phyloP scores from a whole-genome alignment of 2,797 vertebrate genomes.

The Sebastes diploproa region DNA sequence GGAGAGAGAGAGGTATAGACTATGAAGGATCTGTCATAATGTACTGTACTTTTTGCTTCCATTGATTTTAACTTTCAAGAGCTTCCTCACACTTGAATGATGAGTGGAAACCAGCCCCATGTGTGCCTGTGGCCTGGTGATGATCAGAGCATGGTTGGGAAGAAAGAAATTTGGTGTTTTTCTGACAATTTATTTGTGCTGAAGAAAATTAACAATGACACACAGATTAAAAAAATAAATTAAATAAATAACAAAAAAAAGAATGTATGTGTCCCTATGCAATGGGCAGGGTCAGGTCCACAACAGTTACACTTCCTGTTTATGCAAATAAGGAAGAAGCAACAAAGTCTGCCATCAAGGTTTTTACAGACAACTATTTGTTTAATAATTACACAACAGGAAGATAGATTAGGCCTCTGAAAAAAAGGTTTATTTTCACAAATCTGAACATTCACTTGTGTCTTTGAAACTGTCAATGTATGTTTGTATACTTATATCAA shows the following conservation, averaged over 20 bases:
- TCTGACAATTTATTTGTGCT: not conserved
- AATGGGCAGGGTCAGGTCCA: accelerated
- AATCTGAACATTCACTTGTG: not conserved
- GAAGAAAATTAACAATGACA: not conserved
- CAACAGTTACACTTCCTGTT: not conserved
- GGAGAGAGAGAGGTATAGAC: too few species aligned
- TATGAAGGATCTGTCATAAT: not conserved
- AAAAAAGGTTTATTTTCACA: not conserved
- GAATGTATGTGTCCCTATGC: too few species aligned
- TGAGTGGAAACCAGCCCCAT: not conserved
- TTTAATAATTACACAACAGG: not conserved
- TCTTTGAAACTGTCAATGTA: not conserved
- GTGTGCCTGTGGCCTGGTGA: too few species aligned
- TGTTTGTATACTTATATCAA: not conserved
- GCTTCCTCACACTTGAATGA: conserved; percentile 54
- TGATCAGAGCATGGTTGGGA: not conserved
- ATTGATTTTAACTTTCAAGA: conserved; percentile 55
- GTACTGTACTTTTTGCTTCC: not conserved
- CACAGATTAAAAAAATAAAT: not conserved
- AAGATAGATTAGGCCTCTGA: not conserved
- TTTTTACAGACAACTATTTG: not conserved
- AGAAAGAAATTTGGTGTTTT: not conserved
- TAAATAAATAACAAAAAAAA: too few species aligned
- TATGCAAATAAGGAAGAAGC: too few species aligned
- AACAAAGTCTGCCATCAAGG: not conserved